Base-by-base conservation (phyloP, 2,797 vertebrate genomes). In the Rhyacichthys aspro region DNA sequence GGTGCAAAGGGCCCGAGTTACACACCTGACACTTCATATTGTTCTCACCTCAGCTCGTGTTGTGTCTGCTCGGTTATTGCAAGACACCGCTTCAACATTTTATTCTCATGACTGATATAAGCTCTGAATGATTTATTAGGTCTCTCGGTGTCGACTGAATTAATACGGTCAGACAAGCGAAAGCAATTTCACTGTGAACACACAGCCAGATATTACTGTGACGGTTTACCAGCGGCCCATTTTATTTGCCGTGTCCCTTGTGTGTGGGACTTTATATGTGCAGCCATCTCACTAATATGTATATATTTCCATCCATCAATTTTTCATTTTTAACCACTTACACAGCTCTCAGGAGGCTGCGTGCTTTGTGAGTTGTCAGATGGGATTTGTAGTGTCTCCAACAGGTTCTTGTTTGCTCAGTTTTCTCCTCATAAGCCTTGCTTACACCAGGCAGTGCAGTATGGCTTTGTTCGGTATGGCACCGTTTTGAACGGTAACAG, bases 121-220 rank as follows among this genome's bases (percentile, higher is more conserved):
- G 68, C 37, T 62, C 52, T 84, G 72, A 82, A 82, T 82, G 75
- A 86, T 86, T 83, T 68, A 84, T 84, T 70, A 79, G 61, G 39
- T 59, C 34, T 46, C 36, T 70, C 55, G 57, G 54, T 55, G 50
- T 60, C 38, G 14, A 8, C 10, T 77, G 69, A 75, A 73, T 77
- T 72, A 74, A 85, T 80, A 46, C 12, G 43, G 44, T 59, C 55
- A 46, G 82, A 78, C 80, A 82, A 64, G 72, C 42, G 1, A 67
- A 77, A 76, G 74, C 74, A 70, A 76, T 79, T 78, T 77, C 58
- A 28, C 37, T 42, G 55, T 55, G 57, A 65, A 78, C 66, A 43
- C 54, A 47, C n/a, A 37, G n/a, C n/a, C 52, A 11, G 58, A 72
- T 80, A 59, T 72, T 69, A 71, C 55, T 67, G 23, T 57, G 47